phyloP scores from a whole-genome alignment of 2,888 invertebrate species.

The Boloria euphrosyne region DNA sequence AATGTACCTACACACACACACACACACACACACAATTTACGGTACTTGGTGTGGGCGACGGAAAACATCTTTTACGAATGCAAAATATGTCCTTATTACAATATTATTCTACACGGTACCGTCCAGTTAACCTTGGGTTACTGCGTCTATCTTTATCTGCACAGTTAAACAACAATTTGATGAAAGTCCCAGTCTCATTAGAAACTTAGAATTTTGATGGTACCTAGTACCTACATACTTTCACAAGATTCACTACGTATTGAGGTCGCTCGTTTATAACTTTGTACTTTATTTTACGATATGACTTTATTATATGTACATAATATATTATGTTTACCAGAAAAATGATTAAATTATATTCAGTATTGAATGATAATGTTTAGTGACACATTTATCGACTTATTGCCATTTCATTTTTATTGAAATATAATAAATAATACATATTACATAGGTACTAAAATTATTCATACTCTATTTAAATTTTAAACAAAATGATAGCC shows the following conservation, averaged over 20 bases:
- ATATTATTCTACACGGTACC: constrained; percentile 24
- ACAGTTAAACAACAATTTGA: constrained; percentile 10
- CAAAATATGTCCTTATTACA: constrained; percentile 30
- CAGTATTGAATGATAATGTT: no score
- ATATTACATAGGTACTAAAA: no score
- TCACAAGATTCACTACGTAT: constrained; percentile 19
- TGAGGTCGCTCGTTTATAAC: neutral
- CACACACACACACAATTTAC: constrained; percentile 16
- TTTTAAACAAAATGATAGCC: no score
- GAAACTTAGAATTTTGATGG: constrained; percentile 14
- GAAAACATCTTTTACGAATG: constrained; percentile 29
- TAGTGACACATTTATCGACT: no score
- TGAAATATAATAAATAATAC: no score
- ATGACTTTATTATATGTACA: neutral
- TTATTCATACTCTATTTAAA: no score
- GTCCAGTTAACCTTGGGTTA: constrained; percentile 25
- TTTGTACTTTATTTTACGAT: neutral
- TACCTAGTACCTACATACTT: neutral
- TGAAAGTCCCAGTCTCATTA: constrained; percentile 19
- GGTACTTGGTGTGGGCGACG: constrained; percentile 21
- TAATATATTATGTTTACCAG: neutral
- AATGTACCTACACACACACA: neutral
- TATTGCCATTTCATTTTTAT: no score
- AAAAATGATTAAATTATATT: neutral
- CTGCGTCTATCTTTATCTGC: constrained; percentile 19